Percentiles rank a stretch among this genome's conserved stretches.
Conservation (phyloP, 2,888 invertebrate genomes). For the Zhuqinia jingwanae region DNA sequence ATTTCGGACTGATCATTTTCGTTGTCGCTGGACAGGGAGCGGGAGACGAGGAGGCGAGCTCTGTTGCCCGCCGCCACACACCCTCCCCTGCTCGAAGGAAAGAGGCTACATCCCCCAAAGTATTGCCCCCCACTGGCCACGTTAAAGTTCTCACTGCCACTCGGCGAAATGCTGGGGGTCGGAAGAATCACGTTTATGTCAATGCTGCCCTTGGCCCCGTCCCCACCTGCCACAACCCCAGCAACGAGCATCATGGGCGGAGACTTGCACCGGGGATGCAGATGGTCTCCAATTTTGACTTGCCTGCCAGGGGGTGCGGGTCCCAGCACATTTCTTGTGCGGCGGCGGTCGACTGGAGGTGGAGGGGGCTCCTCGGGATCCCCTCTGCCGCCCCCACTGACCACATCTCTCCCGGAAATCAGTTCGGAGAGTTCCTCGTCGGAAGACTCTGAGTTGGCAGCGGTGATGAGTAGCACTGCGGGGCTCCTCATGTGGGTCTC, state of each 20-base stretch:
- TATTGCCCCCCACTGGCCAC: not conserved
- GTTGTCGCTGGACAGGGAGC: slow-evolving; percentile 35
- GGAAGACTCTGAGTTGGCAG: slow-evolving; percentile 73
- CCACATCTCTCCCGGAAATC: not conserved
- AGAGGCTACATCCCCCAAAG: slow-evolving; percentile 2
- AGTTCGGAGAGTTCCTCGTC: slow-evolving; percentile 51
- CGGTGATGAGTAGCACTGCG: slow-evolving; percentile 66
- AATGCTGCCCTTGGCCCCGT: slow-evolving; percentile 75
- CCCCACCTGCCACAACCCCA: too few relatives aligned
- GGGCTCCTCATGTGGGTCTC: slow-evolving; percentile 48
- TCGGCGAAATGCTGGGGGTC: slow-evolving; percentile 92
- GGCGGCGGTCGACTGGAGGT: not conserved
- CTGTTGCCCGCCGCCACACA: not conserved
- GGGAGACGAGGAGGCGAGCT: slow-evolving; percentile 23
- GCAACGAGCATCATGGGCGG: slow-evolving; percentile 13
- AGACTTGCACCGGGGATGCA: slow-evolving; percentile 38
- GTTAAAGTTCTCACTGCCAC: slow-evolving; percentile 84
- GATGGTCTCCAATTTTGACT: slow-evolving; percentile 27
- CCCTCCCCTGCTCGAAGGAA: not conserved
- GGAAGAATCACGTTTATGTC: slow-evolving; percentile 86
- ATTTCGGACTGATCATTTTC: slow-evolving; percentile 59
- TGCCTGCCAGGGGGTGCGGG: slow-evolving; percentile 36
- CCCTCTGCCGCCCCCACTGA: not conserved
- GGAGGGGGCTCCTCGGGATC: slow-evolving; percentile 15
- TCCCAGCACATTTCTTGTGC: slow-evolving; percentile 13